Evolutionary conservation across 2,888 invertebrate species (phyloP), one percentile per base, ranked within the genome.

Genomic region (Seira ritae): DNA sequence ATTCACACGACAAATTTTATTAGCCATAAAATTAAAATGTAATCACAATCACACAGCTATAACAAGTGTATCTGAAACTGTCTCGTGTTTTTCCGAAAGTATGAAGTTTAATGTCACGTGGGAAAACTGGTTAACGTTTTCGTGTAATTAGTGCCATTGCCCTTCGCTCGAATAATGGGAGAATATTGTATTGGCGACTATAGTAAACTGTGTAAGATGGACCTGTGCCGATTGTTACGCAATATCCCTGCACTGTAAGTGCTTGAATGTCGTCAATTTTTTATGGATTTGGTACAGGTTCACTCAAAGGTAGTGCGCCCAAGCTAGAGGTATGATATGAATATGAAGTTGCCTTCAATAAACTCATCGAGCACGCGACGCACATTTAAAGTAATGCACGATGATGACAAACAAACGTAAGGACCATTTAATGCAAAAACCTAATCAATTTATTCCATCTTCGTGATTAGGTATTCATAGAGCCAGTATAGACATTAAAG

Each of bases 81-180:
- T 10, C 20, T 10, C 20, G n/a, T n/a, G n/a, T 17, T 69, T 17
- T 69, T 15, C 17, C 22, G 6, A 42, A 42, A 42, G n/a, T 62
- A 23, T 72, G 79, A 79, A 79, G 79, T 79, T 79, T 79, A 79
- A 79, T 79, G 79, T 79, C 79, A 79, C 22, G 79, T 72, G 72
- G 60, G 79, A 79, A 79, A 72, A 72, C 78, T 42, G 69, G 70
- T 68, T 77, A 60, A 12, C 12, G 4, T 42, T 42, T 42, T 42
- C 42, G 4, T 76, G 42, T 42, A 12, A 42, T 42, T 42, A 42
- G 42, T 42, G 76, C 23, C 23, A 23, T 55, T 75, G 31, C 76
- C 76, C 76, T 31, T n/a, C 67, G 17, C 67, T 75, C 50, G 42
- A 62, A 71, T 55, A 71, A 12, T 42, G 42, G 12, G 42, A 71